Percentiles rank a stretch among this genome's conserved stretches.
Evolutionary conservation across 2,797 vertebrate species (phyloP).

Genomic region (Euphonia xanthogaster): DNA sequence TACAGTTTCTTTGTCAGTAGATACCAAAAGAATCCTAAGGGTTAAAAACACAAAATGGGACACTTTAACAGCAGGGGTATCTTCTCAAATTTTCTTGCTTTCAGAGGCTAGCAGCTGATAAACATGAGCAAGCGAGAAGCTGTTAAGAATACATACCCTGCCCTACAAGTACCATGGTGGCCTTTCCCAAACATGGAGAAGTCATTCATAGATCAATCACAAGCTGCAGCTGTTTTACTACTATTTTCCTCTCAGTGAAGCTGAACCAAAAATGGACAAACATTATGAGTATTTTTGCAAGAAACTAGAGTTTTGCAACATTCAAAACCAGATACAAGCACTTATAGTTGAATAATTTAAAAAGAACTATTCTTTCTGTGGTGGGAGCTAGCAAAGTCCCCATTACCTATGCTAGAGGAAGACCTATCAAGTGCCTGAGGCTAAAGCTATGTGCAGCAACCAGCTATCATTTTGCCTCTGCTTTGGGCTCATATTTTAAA

Average conservation of each 20-base stretch:
- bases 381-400: background rate
- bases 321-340: background rate
- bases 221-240: background rate
- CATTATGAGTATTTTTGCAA: background rate
- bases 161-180: background rate
- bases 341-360: background rate
- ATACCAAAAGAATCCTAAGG: background rate
- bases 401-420: background rate
- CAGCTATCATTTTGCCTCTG: background rate
- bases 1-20: background rate
- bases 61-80: background rate
- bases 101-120: background rate
- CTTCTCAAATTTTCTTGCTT: background rate
- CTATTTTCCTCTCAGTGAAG: background rate
- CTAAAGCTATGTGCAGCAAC: background rate
- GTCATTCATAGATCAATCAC: background rate
- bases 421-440: background rate
- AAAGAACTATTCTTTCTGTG: background rate
- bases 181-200: background rate
- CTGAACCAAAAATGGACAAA: background rate
- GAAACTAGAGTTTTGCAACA: background rate
- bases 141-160: background rate
- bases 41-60: background rate
- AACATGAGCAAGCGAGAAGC: background rate
- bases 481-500: conserved; percentile 20